phyloP scores from a whole-genome alignment of 1,140 invertebrate genomes.

The Drosophila burlai region DNA sequence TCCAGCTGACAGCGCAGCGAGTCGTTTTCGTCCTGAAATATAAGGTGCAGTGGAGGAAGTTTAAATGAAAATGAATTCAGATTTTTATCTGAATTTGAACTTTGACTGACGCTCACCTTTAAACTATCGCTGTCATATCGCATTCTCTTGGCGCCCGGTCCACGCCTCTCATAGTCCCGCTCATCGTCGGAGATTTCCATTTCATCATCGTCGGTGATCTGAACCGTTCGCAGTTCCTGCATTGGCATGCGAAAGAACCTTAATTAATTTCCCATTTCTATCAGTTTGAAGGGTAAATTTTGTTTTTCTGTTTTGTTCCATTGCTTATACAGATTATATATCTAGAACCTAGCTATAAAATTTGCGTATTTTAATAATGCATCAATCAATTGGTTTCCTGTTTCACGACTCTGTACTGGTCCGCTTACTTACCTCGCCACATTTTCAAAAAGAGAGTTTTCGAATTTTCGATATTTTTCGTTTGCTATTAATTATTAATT shows the following conservation, averaged over 20 bases:
- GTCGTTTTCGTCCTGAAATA: conserved; percentile 92
- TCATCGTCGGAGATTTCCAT: conserved; percentile 86
- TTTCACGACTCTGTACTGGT: conserved; percentile 42
- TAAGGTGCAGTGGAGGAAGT: neutral
- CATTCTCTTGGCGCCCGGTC: conserved; percentile 58
- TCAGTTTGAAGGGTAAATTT: conserved; percentile 1
- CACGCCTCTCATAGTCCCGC: conserved; percentile 75
- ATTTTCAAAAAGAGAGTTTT: conserved; percentile 50
- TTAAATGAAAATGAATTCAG: too few species aligned
- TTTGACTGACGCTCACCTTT: conserved; percentile 56
- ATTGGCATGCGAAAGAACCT: conserved; percentile 61
- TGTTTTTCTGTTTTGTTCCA: conserved; percentile 15
- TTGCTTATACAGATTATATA: conserved; percentile 40
- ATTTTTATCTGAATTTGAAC: too few species aligned
- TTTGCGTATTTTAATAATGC: conserved; percentile 65
- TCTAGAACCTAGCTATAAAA: conserved; percentile 71
- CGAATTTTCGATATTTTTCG: conserved; percentile 36
- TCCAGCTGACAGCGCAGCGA: conserved; percentile 96
- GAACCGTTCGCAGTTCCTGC: conserved; percentile 92
- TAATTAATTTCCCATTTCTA: conserved; percentile 18
- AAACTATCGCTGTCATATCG: conserved; percentile 79
- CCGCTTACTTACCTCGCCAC: conserved; percentile 80
- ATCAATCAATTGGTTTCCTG: conserved; percentile 57
- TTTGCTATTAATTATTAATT: conserved; percentile 46
- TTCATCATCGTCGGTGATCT: conserved; percentile 88